A percentile compares a stretch with the other conserved stretches of the same genome.
Evolutionary conservation across 2,888 invertebrate species (phyloP).

Genomic region (Scaptomyza polygonia): DNA sequence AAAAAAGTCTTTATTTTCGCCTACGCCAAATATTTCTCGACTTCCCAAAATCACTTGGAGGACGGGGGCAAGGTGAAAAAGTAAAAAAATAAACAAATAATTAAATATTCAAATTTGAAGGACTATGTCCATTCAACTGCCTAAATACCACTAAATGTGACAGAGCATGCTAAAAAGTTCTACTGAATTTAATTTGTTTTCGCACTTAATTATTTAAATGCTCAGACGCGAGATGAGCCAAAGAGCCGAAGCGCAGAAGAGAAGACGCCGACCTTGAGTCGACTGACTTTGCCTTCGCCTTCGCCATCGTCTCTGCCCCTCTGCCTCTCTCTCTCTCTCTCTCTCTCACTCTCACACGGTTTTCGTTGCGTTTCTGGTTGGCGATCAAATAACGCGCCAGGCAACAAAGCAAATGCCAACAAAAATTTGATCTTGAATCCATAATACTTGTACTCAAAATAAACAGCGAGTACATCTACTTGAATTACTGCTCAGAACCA

Average conservation of each 20-base stretch:
- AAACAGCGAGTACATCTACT: constrained; percentile 27
- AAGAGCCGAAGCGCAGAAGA: not conserved
- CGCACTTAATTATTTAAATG: constrained; percentile 76
- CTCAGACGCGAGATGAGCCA: constrained; percentile 30
- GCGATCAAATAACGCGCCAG: constrained; percentile 62
- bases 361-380: constrained; percentile 43
- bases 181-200: constrained; percentile 73
- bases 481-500: constrained; percentile 27
- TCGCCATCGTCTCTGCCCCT: not conserved
- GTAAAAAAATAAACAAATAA: constrained; percentile 4
- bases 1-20: not conserved
- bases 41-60: not conserved
- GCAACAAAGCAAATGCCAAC: constrained; percentile 30
- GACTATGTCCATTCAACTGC: constrained; percentile 13
- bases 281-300: constrained; percentile 8
- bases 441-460: constrained; percentile 21
- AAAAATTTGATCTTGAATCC: constrained; percentile 48
- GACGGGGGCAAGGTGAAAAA: constrained; percentile 1
- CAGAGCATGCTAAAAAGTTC: constrained; percentile 69
- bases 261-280: constrained; percentile 61
- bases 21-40: not conserved
- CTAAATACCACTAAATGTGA: constrained; percentile 48
- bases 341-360: no score
- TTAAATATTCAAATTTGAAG: constrained; percentile 16
- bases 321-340: no score